Base-by-base conservation (phyloP, 2,888 invertebrate species). In the Bhutanitis thaidina region DNA sequence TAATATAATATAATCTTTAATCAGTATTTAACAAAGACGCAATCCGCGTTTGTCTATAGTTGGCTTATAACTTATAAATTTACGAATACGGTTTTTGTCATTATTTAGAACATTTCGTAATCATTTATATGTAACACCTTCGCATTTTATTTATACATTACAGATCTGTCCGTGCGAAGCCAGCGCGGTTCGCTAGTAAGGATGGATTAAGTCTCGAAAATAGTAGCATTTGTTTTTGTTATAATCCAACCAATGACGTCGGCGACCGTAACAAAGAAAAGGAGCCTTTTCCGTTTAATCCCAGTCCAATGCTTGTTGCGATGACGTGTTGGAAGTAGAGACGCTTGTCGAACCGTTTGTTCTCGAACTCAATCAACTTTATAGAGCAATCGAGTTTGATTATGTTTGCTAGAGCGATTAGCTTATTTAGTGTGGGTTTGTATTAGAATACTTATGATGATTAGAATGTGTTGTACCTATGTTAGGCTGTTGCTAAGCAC, bases 281-380 rank as follows among this genome's bases (percentile, higher is more conserved):
- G 20, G 30, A 20, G n/a, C n/a, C n/a, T n/a, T n/a, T 12, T 30
- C 16, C 16, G 9, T 20, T 16, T 34, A 43, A 20, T 34, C 43
- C n/a, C n/a, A n/a, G n/a, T n/a, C n/a, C 34, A 9, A 34, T 16
- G 34, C 15, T 43, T 30, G 15, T 15, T n/a, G 40, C 27, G 30
- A 39, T 46, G 45, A 51, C 45, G 45, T 41, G 40, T 40, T 44
- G 32, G 30, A 43, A 36, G 32, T 38, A 10, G 37, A 46, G 46
- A 36, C 20, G 41, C 43, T 37, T 38, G 30, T 45, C 16, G 20
- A 12, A 40, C 16, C 51, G 40, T 20, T 51, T 45, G 52, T 47
- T 46, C 47, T 16, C 43, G 25, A 47, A 47, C 13, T 32, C 47
- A 52, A 52, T 52, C 46, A 38, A 52, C 15, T 52, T 43, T 52